Base-by-base conservation (phyloP, 2,888 invertebrate species). In the Myopa testacea region DNA sequence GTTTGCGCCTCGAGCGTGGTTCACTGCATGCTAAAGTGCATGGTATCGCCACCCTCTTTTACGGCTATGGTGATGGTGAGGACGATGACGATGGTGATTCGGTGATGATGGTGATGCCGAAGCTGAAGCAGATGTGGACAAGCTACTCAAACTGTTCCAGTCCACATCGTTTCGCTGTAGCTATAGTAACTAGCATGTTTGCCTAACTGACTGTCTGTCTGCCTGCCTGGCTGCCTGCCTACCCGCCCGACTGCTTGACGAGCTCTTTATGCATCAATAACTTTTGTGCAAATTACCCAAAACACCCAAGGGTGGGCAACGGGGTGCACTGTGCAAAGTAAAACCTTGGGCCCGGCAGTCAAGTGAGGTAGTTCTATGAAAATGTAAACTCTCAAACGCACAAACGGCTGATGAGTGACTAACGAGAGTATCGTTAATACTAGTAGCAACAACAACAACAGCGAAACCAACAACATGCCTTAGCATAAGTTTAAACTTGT, bases 251-350 rank as follows among this genome's bases (percentile, higher is more conserved):
- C 55, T 55, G 55, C n/a, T 55, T 45, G 45, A 3, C 6, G 55
- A 10, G 10, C 55, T 8, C 55, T 55, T 55, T 67, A 75, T 75
- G 74, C 74, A 75, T 75, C 74, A 75, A 75, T 75, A 75, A 75
- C 38, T 75, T 75, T 10, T 45, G 45, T 75, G 74, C 74, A 75
- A 75, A 75, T 75, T 75, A 75, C 63, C 74, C 55, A 67, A 63
- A 50, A 45, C 45, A 45, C 6, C 45, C 73, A 63, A 63, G 40
- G 73, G 50, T 63, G 73, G 62, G 70, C 52, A 70, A 70, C 55
- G 34, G 16, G 34, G 37, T 52, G 70, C 69, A 50, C 45, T 10
- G 10, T 45, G 45, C 45, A 55, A 40, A 67, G 67, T 40, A 38
- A 40, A 3, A 38, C 4, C 67, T 67, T 67, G 55, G 52, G 70